A percentile compares a stretch with the other conserved stretches of the same genome.
These are phyloP conservation scores for Phataginus tetradactyla DNA, from an alignment of 2,797 vertebrate species.

Conservation along the genomic window DNA sequence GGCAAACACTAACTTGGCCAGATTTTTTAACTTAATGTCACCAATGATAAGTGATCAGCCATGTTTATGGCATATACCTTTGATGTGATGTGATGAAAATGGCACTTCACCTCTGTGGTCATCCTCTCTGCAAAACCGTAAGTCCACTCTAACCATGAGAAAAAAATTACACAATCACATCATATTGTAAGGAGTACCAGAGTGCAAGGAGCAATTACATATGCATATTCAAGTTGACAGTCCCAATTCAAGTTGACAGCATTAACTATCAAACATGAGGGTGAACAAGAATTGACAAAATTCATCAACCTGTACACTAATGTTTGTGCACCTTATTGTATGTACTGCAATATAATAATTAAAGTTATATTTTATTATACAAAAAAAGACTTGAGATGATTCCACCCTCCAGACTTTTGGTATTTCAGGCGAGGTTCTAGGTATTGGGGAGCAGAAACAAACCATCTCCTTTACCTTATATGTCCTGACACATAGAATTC, in stretches of 20 bases:
- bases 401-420: background rate
- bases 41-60: background rate
- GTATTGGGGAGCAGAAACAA: background rate
- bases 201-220: background rate
- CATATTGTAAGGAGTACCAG: background rate
- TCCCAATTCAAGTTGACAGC: background rate
- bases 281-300: background rate
- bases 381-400: background rate
- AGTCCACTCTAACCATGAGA: background rate
- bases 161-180: background rate
- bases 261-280: background rate
- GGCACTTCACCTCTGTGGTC: background rate
- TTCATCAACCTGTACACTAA: too few species aligned
- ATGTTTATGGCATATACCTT: background rate
- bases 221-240: background rate
- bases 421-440: background rate
- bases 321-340: too few species aligned
- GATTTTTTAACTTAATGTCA: background rate
- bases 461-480: background rate
- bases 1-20: background rate
- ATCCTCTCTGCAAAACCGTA: background rate
- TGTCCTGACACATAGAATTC: background rate
- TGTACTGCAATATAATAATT: too few species aligned
- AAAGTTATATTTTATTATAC: too few species aligned
- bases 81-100: background rate